A percentile compares a stretch with the other conserved stretches of the same genome.
Conservation (phyloP, 2,888 invertebrate species). For the Lysandra coridon region DNA sequence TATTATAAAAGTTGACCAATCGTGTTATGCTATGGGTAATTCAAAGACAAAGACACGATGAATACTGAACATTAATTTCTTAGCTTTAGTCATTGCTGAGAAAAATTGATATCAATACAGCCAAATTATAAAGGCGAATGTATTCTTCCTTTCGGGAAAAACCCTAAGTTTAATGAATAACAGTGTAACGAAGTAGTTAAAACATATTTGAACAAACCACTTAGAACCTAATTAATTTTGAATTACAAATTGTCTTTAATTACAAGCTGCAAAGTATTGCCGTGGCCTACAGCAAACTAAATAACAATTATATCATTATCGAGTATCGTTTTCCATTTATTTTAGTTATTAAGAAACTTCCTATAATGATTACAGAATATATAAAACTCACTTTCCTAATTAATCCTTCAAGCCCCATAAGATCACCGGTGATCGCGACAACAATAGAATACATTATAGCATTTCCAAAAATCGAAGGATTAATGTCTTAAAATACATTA, state of each 20-base stretch:
- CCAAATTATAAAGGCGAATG: too few relatives aligned
- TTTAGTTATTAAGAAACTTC: neutral
- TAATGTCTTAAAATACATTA: neutral
- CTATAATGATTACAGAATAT: neutral
- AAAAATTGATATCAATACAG: too few relatives aligned
- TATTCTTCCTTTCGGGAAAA: neutral
- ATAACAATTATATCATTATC: neutral
- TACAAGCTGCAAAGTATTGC: neutral
- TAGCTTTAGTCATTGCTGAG: too few relatives aligned
- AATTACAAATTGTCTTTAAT: constrained; percentile 13
- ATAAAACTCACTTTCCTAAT: neutral
- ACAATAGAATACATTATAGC: too few relatives aligned
- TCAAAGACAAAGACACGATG: too few relatives aligned
- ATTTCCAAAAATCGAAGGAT: too few relatives aligned
- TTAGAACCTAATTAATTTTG: neutral
- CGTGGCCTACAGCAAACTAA: neutral
- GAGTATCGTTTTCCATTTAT: neutral
- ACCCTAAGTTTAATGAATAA: neutral
- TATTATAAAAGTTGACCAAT: too few relatives aligned
- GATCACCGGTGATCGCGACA: too few relatives aligned
- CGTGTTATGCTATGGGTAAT: too few relatives aligned
- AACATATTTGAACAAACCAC: neutral
- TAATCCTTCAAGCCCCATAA: too few relatives aligned
- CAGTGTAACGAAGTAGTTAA: neutral
- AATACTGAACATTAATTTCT: too few relatives aligned